Percentiles rank a stretch among this genome's conserved stretches.
These are phyloP conservation scores for Butastur rufipennis DNA, from an alignment of 2,113 vertebrate species.

Conservation along the genomic window DNA sequence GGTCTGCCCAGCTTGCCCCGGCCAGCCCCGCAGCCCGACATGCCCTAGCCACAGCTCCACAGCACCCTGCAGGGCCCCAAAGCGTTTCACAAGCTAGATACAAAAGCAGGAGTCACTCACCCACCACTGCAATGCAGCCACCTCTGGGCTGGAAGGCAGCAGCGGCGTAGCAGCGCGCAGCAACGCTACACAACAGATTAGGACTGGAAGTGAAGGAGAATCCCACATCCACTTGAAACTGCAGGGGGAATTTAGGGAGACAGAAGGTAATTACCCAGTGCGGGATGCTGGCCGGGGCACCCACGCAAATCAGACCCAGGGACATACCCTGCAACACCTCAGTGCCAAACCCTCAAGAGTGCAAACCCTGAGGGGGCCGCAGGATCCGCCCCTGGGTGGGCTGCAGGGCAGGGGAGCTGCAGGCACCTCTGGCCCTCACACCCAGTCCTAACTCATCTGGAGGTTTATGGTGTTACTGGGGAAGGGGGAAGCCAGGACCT, in stretches of 20 bases:
- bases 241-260: conserved; percentile 55
- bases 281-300: rapidly evolving
- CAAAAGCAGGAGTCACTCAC: conserved; percentile 58
- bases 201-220: conserved; percentile 52
- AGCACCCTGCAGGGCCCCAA: not conserved
- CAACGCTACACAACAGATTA: conserved; percentile 24
- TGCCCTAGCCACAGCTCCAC: conserved; percentile 33
- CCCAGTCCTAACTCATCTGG: not conserved
- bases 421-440: not conserved
- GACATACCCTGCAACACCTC: not conserved
- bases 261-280: conserved; percentile 13
- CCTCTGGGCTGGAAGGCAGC: conserved; percentile 48
- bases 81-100: not conserved
- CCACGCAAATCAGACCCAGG: not conserved
- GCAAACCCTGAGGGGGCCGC: not conserved
- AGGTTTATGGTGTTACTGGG: not conserved
- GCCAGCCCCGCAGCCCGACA: not conserved
- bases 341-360: rapidly evolving
- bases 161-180: not conserved
- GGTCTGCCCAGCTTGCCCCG: not conserved
- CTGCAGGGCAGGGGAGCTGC: not conserved
- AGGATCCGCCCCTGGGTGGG: not conserved
- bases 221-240: conserved; percentile 58
- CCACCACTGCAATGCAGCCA: conserved; percentile 59
- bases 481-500: not conserved